A percentile compares a stretch with the other conserved stretches of the same genome.
These are phyloP conservation scores for Vanessa cardui DNA, from an alignment of 2,888 invertebrate species.

Conservation along the genomic window DNA sequence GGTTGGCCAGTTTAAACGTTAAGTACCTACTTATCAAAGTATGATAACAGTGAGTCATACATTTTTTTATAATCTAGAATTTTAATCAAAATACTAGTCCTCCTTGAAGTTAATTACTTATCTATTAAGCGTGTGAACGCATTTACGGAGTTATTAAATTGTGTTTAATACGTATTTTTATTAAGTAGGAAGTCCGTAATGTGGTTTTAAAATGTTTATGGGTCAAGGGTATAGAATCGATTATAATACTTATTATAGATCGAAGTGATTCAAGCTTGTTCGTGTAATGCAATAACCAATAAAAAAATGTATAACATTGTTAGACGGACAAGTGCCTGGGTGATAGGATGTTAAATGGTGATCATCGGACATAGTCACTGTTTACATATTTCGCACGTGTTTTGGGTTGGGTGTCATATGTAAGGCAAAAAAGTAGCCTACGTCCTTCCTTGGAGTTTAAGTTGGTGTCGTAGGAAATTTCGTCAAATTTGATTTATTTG, in stretches of 20 bases:
- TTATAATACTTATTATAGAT: not conserved
- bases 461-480: too few species aligned
- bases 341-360: too few species aligned
- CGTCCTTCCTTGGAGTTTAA: too few species aligned
- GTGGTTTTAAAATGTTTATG: slow-evolving; percentile 16
- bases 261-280: not conserved
- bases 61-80: slow-evolving; percentile 25
- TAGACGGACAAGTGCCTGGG: too few species aligned
- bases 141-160: slow-evolving; percentile 26
- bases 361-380: too few species aligned
- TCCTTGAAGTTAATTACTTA: slow-evolving; percentile 33
- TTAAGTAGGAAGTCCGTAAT: slow-evolving; percentile 23
- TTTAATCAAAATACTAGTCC: slow-evolving; percentile 29
- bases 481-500: too few species aligned
- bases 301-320: too few species aligned
- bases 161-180: slow-evolving; percentile 14
- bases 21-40: not conserved
- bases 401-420: too few species aligned
- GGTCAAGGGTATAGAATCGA: slow-evolving; percentile 14
- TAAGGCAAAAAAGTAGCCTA: too few species aligned
- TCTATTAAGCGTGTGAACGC: slow-evolving; percentile 32
- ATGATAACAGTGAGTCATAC: slow-evolving; percentile 20
- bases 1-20: not conserved
- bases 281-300: not conserved
- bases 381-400: too few species aligned